Base-by-base conservation (phyloP, 1,140 invertebrate genomes). In the Streblospio benedicti region DNA sequence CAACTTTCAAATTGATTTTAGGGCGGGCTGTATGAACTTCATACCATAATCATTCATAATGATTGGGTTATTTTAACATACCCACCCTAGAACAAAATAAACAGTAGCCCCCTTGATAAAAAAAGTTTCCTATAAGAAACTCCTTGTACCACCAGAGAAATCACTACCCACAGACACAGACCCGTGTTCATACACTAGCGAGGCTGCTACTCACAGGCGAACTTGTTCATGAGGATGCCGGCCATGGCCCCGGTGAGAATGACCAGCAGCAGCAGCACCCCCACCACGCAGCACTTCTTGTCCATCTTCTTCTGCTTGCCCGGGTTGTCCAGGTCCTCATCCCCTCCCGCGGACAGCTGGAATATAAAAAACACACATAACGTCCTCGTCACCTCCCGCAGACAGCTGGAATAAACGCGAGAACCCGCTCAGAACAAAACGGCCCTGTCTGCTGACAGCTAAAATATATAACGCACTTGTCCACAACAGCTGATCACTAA, bases 241-340 rank as follows among this genome's bases (percentile, higher is more conserved):
- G 45, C 57, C 32, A 35, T 31, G 16, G 57, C 57, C 30, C 57
- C 57, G 27, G 27, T 31, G 16, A 59, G 45, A n/a, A 59, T 50
- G 27, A 59, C 27, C 4, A 59, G 20, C 23, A 59, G 33, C 23
- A 59, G 23, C 3, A 59, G 45, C 9, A 59, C 9, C 1, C 57
- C 57, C 18, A 59, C 35, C 1, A 51, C 43, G 23, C 50, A 25
- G 32, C 57, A 59, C 0, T 49, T 27, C 47, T 32, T 35, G 32
- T 59, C 57, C 57, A 45, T 51, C 3, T 31, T 49, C 25, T 59
- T 59, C 57, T 59, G 50, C 5, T 44, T 30, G 9, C 27, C 16
- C 51, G 2, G 12, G 33, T 30, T 32, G 4, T 53, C 51, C 28
- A 27, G 12, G 51, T 53, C 51, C 25, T 12, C 12, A 41, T 41